These are phyloP conservation scores for Thalassarche chlororhynchos DNA, from an alignment of 2,113 vertebrate species.

Conservation along the genomic window DNA sequence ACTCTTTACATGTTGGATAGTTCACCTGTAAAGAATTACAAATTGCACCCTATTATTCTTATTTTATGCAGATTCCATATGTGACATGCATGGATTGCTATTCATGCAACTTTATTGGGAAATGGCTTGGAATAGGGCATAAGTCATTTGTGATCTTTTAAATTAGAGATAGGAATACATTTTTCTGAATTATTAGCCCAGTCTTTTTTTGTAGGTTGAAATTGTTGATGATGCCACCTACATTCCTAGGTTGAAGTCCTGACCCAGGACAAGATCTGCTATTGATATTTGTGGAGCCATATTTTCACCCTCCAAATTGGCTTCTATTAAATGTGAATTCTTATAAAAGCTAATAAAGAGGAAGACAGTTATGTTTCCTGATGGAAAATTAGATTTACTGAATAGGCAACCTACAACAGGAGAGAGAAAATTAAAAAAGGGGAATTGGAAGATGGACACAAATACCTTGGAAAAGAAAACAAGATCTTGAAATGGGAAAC, in stretches of 20 bases:
- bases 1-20: neutral
- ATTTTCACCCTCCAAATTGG: neutral
- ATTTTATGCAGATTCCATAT: slow-evolving; percentile 11
- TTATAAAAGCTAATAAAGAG: neutral
- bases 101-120: neutral
- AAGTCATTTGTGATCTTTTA: neutral
- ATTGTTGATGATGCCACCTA: neutral
- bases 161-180: neutral
- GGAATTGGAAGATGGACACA: neutral
- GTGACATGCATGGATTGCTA: neutral
- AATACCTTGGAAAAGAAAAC: neutral
- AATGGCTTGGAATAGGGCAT: neutral
- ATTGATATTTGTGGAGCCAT: neutral
- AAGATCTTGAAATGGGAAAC: neutral
- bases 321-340: neutral
- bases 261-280: neutral
- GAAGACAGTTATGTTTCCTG: neutral
- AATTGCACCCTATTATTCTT: neutral
- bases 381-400: neutral
- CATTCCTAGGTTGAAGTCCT: neutral
- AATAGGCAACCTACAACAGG: neutral
- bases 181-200: neutral
- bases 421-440: neutral
- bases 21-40: slow-evolving; percentile 26
- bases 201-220: neutral